Base-by-base conservation (phyloP, 2,113 vertebrate genomes). In the Rhadina sibilatrix region DNA sequence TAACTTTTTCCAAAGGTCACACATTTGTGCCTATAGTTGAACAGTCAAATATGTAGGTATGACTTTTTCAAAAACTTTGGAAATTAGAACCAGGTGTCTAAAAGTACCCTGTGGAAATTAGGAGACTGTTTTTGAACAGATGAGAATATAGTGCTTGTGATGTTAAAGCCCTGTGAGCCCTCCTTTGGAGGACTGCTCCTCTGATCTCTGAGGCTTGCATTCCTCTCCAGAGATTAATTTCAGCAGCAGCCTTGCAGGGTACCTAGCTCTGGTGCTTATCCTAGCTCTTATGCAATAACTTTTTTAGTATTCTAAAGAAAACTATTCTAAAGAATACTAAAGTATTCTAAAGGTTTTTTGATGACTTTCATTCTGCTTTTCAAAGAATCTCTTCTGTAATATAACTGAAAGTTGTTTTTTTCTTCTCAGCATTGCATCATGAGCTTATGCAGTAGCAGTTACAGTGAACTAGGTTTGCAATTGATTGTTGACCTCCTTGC, bases 401-500 rank as follows among this genome's bases (percentile, higher is more conserved):
- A 6, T 49, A 85, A 61, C 47, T 71, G 30, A 68, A 38, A 42
- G 24, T 17, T 47, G 12, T 50, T 27, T 89, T 89, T 74, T 38
- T 53, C 83, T 86, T 97, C 96, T n/a, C 97, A 99, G 99, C 99
- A 99, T 91, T 99, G 99, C 82, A 97, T 99, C 97, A 98, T 98
- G 98, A 98, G 98, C 12, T 94, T 99, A 30, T 99, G 99, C 91
- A 98, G 97, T 93, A 99, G 99, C 91, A 98, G 98, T 66, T 97
- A 98, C 83, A 99, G 99, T 83, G 98, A 99, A 25, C 96, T 99
- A 6, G 99, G 99, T n/a, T 96, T 99, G 31, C 99, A 99, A 65
- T 91, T 99, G 89, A 87, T 99, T 57, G 98, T 99, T 11, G 98
- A 99, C 86, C 90, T 99, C 64, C 97, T 99, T 56, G 95, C 98